Percentiles rank a stretch among this genome's conserved stretches.
These are phyloP conservation scores for Sphaerodactylus townsendi DNA, from an alignment of 2,113 vertebrate species.

Conservation along the genomic window DNA sequence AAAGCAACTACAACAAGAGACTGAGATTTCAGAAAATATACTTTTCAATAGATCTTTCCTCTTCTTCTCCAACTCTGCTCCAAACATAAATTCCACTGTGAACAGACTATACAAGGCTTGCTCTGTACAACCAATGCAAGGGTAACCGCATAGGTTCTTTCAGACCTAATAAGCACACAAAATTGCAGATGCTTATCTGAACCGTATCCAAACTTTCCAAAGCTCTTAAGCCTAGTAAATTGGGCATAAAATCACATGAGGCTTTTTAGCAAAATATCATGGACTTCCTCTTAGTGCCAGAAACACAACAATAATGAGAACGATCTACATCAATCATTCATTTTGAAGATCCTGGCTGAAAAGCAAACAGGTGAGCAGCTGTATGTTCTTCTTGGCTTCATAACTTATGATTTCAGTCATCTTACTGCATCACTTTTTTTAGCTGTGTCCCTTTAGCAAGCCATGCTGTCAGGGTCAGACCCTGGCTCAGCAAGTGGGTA, in stretches of 20 bases:
- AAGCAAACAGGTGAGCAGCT: conserved; percentile 5
- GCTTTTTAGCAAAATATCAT: background rate
- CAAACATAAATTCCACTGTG: background rate
- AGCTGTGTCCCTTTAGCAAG: no score
- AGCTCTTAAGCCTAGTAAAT: conserved; percentile 17
- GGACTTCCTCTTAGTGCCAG: background rate
- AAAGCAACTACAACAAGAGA: background rate
- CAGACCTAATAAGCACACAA: background rate
- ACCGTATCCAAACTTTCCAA: background rate
- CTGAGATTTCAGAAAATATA: background rate
- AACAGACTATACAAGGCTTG: background rate
- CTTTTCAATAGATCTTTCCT: background rate
- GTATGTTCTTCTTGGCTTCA: background rate
- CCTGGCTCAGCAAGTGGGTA: no score
- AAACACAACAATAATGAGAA: background rate
- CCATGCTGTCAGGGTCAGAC: no score
- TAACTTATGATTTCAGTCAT: background rate
- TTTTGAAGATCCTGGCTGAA: background rate
- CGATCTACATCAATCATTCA: conserved; percentile 1
- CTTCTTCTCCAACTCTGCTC: background rate
- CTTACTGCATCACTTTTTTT: background rate
- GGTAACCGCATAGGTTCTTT: background rate
- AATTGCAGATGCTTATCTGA: background rate
- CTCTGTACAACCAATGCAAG: background rate
- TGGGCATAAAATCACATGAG: conserved; percentile 10